These are phyloP conservation scores for Uria aalge DNA, from an alignment of 2,113 vertebrate genomes.

Conservation along the genomic window DNA sequence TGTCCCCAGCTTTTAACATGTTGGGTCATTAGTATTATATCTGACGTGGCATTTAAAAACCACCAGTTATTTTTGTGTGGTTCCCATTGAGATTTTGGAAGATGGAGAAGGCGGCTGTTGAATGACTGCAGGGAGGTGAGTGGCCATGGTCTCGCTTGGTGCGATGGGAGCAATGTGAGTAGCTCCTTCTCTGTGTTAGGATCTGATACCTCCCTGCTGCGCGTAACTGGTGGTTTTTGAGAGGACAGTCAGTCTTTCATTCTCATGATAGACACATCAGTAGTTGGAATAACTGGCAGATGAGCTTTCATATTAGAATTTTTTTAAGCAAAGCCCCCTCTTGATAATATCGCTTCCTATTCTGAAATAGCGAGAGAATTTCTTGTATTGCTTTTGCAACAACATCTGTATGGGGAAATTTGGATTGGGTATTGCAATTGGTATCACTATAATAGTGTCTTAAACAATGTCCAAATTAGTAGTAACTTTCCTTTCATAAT, in stretches of 20 bases:
- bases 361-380: background rate
- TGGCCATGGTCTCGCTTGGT: background rate
- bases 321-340: background rate
- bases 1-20: background rate
- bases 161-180: fast-evolving
- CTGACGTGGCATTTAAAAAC: background rate
- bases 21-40: background rate
- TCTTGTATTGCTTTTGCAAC: background rate
- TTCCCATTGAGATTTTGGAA: background rate
- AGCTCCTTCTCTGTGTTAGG: background rate
- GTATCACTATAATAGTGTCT: background rate
- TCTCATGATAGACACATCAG: background rate
- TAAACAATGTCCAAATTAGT: background rate
- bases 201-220: background rate
- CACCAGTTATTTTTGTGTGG: background rate
- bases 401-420: background rate
- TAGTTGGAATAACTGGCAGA: background rate
- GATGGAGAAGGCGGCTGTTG: background rate
- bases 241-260: background rate
- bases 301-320: background rate
- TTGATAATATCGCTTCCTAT: background rate
- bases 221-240: background rate
- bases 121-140: background rate
- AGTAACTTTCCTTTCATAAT: background rate
- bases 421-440: background rate